Evolutionary conservation across 2,888 invertebrate species (phyloP).

Genomic region (Drosophila pseudotalamancana): DNA sequence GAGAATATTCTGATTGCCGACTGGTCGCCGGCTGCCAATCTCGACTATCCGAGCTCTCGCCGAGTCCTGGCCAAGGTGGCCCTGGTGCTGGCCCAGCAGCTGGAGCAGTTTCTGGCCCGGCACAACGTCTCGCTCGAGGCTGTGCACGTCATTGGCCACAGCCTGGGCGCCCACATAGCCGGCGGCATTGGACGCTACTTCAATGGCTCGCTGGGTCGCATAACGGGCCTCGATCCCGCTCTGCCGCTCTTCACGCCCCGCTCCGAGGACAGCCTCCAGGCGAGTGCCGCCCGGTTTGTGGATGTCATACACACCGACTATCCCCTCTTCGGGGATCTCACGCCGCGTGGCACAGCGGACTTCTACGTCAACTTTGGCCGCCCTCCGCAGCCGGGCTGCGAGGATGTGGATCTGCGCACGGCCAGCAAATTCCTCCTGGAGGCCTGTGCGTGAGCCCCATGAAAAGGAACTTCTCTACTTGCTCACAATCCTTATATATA

Average conservation of each 20-base stretch:
- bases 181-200: slow-evolving; percentile 81
- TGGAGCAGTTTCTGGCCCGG: slow-evolving; percentile 69
- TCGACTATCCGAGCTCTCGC: slow-evolving; percentile 79
- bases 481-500: neutral
- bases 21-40: slow-evolving; percentile 78
- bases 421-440: slow-evolving; percentile 75
- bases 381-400: slow-evolving; percentile 82
- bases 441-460: slow-evolving; percentile 67
- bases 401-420: slow-evolving; percentile 74
- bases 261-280: slow-evolving; percentile 73
- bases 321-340: slow-evolving; percentile 81
- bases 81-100: slow-evolving; percentile 57
- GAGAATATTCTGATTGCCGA: slow-evolving; percentile 81
- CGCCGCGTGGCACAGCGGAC: slow-evolving; percentile 81
- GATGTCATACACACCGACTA: slow-evolving; percentile 83
- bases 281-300: slow-evolving; percentile 79
- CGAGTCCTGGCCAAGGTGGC: slow-evolving; percentile 69
- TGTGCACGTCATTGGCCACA: slow-evolving; percentile 83
- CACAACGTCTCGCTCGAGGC: slow-evolving; percentile 44
- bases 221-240: slow-evolving; percentile 84
- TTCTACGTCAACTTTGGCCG: slow-evolving; percentile 83
- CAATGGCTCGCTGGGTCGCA: slow-evolving; percentile 79
- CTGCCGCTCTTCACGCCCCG: slow-evolving; percentile 80
- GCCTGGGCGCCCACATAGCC: slow-evolving; percentile 83
- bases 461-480: too few relatives aligned